Evolutionary conservation across 2,797 vertebrate species (phyloP), one percentile per base, ranked within the genome.

Genomic region (Clarias fuscus): DNA sequence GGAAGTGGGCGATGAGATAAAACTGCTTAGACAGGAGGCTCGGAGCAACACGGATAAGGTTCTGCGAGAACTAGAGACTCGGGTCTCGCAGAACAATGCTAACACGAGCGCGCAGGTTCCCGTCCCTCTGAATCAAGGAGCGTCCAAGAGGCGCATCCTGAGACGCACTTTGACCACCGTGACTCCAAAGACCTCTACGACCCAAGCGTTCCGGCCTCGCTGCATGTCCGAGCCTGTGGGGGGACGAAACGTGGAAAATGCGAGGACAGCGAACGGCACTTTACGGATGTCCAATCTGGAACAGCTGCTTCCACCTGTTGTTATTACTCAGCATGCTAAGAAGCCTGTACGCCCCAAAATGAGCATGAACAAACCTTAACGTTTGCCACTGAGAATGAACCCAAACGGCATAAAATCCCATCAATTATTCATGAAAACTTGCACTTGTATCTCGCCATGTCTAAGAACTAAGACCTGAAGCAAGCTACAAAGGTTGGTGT

Each of bases 161-260:
- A 94, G 93, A 40, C 93, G 94, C 48, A 96, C 95, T 72, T 92
- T 95, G 93, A 96, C 95, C 64, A 93, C 93, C 80, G 93, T 96
- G 89, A 91, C 93, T n/a, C 93, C 95, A 4, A 94, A 95, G 88
- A 95, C 93, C 0, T 93, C 93, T 17, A 82, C 92, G 5, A 89
- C 93, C 0, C 89, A 94, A 22, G 89, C 92, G 76, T 67, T 95
- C 0, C 91, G 93, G 65, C 93, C 92, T 0, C 93, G 94, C 5
- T 95, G 95, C 67, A 95, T 95, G 90, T 96, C 96, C 11, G 96
- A 96, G 89, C 94, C 93, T 0, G 62, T 92, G 18, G 88, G 84
- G 33, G 88, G 88, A 18, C 88, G 86, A 0, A 65, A 64, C 10
- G 91, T 89, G 6, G 59, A 70, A 70, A 68, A 5, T 53, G 8